Conservation (phyloP, 2,888 invertebrate genomes). For the Luperina nickerlii region DNA sequence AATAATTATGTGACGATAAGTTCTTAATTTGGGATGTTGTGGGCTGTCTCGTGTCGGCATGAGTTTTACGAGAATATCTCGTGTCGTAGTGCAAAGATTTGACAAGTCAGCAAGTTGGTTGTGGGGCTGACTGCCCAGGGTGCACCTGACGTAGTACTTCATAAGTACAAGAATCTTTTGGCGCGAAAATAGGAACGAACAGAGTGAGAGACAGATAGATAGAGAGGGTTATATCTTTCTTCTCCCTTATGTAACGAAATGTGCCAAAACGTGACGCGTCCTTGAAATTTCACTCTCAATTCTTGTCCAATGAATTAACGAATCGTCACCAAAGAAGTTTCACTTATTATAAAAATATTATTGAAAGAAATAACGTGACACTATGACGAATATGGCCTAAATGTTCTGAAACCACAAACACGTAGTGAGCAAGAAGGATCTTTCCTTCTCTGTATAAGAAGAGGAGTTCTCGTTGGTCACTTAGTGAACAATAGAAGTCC, state of each 20-base stretch:
- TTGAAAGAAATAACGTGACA: too few relatives aligned
- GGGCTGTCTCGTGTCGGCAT: background rate
- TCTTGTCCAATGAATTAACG: background rate
- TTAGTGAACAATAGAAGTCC: too few relatives aligned
- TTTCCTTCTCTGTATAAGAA: background rate
- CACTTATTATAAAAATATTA: too few relatives aligned
- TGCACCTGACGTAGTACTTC: background rate
- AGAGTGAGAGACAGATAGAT: background rate
- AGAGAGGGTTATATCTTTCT: background rate
- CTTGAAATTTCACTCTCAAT: background rate
- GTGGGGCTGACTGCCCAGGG: background rate
- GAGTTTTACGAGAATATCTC: background rate
- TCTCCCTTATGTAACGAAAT: background rate
- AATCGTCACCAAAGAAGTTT: background rate
- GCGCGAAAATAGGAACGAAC: background rate
- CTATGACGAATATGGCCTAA: background rate
- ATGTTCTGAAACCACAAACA: background rate
- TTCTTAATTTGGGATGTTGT: constrained; percentile 10
- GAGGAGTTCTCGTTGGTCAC: too few relatives aligned
- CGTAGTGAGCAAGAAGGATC: background rate
- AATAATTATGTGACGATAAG: constrained; percentile 14
- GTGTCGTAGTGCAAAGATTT: background rate
- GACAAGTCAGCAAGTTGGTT: background rate
- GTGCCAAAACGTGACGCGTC: background rate
- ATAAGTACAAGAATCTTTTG: background rate